Percentiles rank a stretch among this genome's conserved stretches.
These are phyloP conservation scores for Proterorhinus semilunaris DNA, from an alignment of 2,113 vertebrate species.

Conservation along the genomic window DNA sequence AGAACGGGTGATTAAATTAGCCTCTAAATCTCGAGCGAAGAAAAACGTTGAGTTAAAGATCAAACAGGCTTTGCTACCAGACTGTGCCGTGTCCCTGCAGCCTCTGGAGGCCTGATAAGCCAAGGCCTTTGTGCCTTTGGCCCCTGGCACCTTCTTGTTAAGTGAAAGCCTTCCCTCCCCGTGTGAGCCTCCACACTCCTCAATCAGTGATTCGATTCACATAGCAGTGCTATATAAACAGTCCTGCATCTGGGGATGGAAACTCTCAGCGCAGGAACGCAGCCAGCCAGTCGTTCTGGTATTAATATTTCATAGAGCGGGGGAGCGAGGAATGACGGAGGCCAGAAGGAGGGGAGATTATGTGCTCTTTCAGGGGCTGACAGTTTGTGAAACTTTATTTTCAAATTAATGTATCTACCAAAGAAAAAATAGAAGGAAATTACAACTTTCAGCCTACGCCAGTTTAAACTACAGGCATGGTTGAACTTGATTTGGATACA, in stretches of 20 bases:
- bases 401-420: neutral
- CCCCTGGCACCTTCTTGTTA: slow-evolving; percentile 65
- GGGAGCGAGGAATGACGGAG: slow-evolving; percentile 23
- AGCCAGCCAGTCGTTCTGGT: slow-evolving; percentile 63
- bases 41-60: neutral
- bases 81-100: neutral
- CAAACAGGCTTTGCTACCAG: neutral
- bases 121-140: slow-evolving; percentile 19
- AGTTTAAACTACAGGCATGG: neutral
- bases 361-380: neutral
- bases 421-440: slow-evolving; percentile 8
- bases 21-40: neutral
- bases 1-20: neutral
- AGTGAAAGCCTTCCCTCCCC: slow-evolving; percentile 56
- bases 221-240: slow-evolving; percentile 74
- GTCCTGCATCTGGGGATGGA: slow-evolving; percentile 68
- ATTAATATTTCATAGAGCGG: slow-evolving; percentile 74
- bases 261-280: slow-evolving; percentile 68
- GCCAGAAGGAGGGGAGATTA: slow-evolving; percentile 6
- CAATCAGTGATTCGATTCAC: slow-evolving; percentile 70
- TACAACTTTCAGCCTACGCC: slow-evolving; percentile 10
- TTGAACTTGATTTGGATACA: neutral
- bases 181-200: slow-evolving; percentile 47
- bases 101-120: neutral
- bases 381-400: neutral